These are phyloP conservation scores for Vesta saturnalis DNA, from an alignment of 2,888 invertebrate genomes.

Conservation along the genomic window DNA sequence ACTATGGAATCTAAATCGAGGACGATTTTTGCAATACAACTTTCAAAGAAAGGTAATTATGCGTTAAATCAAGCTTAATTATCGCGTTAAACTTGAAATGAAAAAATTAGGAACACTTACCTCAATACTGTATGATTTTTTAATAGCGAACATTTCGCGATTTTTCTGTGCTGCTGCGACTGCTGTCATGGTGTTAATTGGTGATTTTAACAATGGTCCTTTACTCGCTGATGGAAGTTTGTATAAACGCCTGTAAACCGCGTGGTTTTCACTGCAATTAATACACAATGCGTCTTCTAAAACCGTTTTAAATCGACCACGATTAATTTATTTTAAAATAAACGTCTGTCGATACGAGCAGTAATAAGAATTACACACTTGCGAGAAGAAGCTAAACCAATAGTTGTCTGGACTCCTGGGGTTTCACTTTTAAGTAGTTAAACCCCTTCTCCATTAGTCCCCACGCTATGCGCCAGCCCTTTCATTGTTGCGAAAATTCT, in stretches of 20 bases:
- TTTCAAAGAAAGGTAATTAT: neutral
- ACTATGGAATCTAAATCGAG: conserved; percentile 30
- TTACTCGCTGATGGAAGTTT: conserved; percentile 35
- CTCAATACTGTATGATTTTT: conserved; percentile 97
- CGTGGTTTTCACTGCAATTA: conserved; percentile 59
- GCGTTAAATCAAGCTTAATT: neutral
- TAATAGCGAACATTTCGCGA: conserved; percentile 96
- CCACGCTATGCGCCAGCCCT: conserved; percentile 65
- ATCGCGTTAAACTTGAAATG: conserved; percentile 5
- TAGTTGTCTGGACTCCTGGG: conserved; percentile 55
- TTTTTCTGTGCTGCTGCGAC: conserved; percentile 93
- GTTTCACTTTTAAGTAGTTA: conserved; percentile 58
- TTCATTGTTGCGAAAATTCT: conserved; percentile 61
- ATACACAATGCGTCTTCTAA: conserved; percentile 62
- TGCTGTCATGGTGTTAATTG: conserved; percentile 72
- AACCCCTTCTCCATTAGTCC: conserved; percentile 54
- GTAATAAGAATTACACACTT: conserved; percentile 47
- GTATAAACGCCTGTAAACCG: conserved; percentile 56
- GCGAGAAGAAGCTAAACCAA: conserved; percentile 57
- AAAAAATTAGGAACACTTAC: conserved; percentile 68
- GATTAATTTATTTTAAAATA: conserved; percentile 57
- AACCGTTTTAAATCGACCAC: conserved; percentile 66
- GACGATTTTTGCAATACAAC: conserved; percentile 32
- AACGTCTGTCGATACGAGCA: conserved; percentile 57
- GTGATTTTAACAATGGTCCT: conserved; percentile 26